phyloP scores from a whole-genome alignment of 2,888 invertebrate genomes.

The Miltochrista miniata region DNA sequence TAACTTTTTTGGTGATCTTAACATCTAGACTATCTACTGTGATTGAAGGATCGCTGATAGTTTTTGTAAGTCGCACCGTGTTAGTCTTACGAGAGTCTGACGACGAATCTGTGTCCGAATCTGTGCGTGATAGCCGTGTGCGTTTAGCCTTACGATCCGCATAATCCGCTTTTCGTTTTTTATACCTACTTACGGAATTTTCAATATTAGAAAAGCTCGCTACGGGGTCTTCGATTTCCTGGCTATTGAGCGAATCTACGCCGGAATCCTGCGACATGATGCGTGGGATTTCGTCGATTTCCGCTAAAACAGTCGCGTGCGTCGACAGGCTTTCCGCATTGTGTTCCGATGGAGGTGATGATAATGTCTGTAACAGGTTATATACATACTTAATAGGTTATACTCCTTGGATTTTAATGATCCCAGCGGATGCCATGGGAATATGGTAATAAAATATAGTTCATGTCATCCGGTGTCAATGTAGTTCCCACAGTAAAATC shows the following conservation, averaged over 20 bases:
- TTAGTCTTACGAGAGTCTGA: constrained; percentile 16
- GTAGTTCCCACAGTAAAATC: too few relatives aligned
- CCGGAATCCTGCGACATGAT: constrained; percentile 65
- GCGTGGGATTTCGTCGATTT: constrained; percentile 37
- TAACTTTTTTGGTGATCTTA: constrained; percentile 47
- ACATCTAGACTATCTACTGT: constrained; percentile 48
- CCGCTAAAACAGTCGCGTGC: constrained; percentile 47
- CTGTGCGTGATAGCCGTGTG: constrained; percentile 35
- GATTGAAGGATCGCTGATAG: constrained; percentile 71
- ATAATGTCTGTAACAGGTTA: constrained; percentile 82
- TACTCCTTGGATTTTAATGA: too few relatives aligned
- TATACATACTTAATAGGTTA: too few relatives aligned
- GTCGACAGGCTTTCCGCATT: constrained; percentile 48
- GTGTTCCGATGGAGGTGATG: constrained; percentile 86
- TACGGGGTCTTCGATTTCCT: constrained; percentile 40
- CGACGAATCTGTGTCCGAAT: constrained; percentile 46
- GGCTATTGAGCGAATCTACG: constrained; percentile 56
- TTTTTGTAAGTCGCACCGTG: constrained; percentile 58
- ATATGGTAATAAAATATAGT: too few relatives aligned
- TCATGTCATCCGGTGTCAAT: too few relatives aligned
- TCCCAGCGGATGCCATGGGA: too few relatives aligned
- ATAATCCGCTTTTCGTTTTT: constrained; percentile 55
- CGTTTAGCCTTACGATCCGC: constrained; percentile 54
- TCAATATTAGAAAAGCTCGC: constrained; percentile 13
- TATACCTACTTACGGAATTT: constrained; percentile 13